Evolutionary conservation across 1,140 invertebrate species (phyloP), one percentile per base, ranked within the genome.

Genomic region (Drosophila azteca): DNA sequence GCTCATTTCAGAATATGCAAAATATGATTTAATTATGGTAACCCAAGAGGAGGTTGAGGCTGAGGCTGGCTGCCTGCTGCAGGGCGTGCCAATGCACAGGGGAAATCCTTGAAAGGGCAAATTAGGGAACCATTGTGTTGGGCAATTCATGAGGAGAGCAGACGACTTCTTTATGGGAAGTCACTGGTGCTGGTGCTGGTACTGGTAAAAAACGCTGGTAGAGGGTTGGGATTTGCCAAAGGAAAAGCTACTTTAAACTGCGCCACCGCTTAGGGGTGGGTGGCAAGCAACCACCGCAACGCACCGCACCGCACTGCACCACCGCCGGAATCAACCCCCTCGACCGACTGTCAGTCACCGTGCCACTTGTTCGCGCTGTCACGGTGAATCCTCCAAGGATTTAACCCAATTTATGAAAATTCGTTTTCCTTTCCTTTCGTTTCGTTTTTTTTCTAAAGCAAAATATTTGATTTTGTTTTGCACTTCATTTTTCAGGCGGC

Each of bases 321-420:
- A 35, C 49, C 49, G 3, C 49, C 49, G 29, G 59, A 64, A 57
- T 63, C 69, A 65, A 41, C 64, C 66, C 66, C 66, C 65, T 70
- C 67, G 24, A 39, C 20, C 59, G 74, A 74, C 68, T 49, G 67
- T 65, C 76, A 84, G 59, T 61, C 62, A 75, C 66, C 68, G 59
- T 79, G 79, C 70, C 80, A 87, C 83, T 87, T 87, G 83, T 87
- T 88, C 83, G 83, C 83, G 83, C 83, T 87, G 83, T 87, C 83
- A 87, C 80, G 84, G 83, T 70, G 83, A 87, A 88, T 87, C 75
- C 83, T 88, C 83, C 50, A 88, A 87, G 83, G 83, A 87, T 88
- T 87, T 87, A 87, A 87, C 83, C 83, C 83, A 87, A 87, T 88
- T 87, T 88, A 87, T 87, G 83, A 87, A 87, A 79, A 88, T 85